Evolutionary conservation across 2,113 vertebrate species (phyloP).

Genomic region (Cavia aperea): DNA sequence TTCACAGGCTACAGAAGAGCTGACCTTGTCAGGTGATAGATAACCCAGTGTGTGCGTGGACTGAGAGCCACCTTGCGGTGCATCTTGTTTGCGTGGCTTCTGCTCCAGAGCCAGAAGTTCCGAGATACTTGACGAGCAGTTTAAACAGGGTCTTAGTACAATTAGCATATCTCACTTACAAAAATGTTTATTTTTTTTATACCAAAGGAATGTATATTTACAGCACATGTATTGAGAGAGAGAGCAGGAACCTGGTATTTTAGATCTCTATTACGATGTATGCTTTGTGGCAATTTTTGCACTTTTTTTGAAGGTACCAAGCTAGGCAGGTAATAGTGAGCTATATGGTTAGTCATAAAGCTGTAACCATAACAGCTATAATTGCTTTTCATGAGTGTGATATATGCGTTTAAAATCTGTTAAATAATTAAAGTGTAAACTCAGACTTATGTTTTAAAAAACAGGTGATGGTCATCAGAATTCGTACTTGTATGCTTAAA

Average conservation of each 20-base stretch:
- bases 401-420: neutral
- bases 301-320: neutral
- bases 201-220: neutral
- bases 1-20: neutral
- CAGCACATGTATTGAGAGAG: neutral
- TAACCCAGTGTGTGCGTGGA: neutral
- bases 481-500: neutral
- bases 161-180: neutral
- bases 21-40: neutral
- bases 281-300: neutral
- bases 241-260: neutral
- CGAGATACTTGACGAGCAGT: neutral
- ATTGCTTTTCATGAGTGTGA: slow-evolving; percentile 14
- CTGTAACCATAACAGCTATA: neutral
- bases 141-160: neutral
- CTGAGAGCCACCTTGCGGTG: neutral
- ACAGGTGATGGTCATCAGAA: neutral
- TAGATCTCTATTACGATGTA: neutral
- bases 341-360: neutral
- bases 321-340: neutral
- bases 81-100: neutral
- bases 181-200: slow-evolving; percentile 1
- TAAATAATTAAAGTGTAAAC: neutral
- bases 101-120: neutral
- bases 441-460: neutral